Conservation (phyloP, 2,888 invertebrate genomes). For the Pachymerium ferrugineum region DNA sequence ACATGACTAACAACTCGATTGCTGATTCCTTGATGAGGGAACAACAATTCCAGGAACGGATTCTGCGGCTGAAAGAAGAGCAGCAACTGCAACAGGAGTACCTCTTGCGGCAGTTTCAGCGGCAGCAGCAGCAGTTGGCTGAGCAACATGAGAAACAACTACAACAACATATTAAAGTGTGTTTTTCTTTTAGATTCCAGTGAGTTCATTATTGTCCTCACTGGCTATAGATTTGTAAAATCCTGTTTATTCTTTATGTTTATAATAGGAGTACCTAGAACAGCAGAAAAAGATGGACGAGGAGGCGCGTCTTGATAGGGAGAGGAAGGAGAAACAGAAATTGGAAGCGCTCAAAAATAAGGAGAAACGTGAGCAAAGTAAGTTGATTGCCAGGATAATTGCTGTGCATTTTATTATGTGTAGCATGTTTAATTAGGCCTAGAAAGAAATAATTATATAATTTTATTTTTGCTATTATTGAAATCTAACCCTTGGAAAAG, state of each 20-base stretch:
- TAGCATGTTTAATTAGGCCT: too few species aligned
- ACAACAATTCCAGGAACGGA: constrained; percentile 62
- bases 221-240: constrained; percentile 11
- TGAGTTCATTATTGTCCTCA: constrained; percentile 28
- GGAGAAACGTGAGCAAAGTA: constrained; percentile 87
- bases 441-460: too few species aligned
- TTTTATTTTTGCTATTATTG: background rate
- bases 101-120: constrained; percentile 83
- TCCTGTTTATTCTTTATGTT: constrained; percentile 25
- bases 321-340: constrained; percentile 71
- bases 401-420: too few species aligned
- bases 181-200: constrained; percentile 28
- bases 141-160: constrained; percentile 86
- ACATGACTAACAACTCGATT: constrained; percentile 34
- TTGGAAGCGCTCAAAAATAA: constrained; percentile 83
- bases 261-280: constrained; percentile 74
- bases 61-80: constrained; percentile 82
- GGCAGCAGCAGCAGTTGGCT: constrained; percentile 81
- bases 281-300: constrained; percentile 68
- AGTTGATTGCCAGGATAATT: constrained; percentile 37
- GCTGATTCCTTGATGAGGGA: constrained; percentile 53
- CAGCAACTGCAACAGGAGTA: constrained; percentile 89
- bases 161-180: constrained; percentile 78
- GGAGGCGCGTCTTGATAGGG: constrained; percentile 60
- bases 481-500: background rate